Base-by-base conservation (phyloP, 2,797 vertebrate species). In the Linurgus olivaceus region DNA sequence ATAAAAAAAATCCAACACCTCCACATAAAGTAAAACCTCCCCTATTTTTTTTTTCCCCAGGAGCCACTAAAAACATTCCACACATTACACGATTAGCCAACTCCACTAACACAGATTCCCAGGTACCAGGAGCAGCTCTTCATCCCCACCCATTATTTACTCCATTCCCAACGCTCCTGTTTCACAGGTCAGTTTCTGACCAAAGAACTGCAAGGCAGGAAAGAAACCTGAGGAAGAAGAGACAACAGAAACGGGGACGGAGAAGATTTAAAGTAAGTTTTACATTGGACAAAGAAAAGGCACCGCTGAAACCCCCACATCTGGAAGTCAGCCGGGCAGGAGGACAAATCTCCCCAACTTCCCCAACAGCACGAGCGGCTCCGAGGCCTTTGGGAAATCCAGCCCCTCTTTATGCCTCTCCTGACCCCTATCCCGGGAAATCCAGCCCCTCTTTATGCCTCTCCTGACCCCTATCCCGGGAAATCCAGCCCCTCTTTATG, bases 351-450 rank as follows among this genome's bases (percentile, higher is more conserved):
- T 38, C 15, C 40, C 10, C 4, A 8, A 3, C 11, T 4, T 3
- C 9, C 6, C 16, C 5, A 2, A 10, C 37, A 10, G 4, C 20
- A 11, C 26, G 7, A 48, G 25, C 7, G 9, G 21, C 31, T 21
- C 28, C 29, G 18, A 29, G 21, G 4, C 5, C 48, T 15, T 20
- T 3, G 23, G 58, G 19, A 8, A 17, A 33, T 10, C 45, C 65
- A 8, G 21, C 17, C 20, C 54, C 2, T 3, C 25, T 10, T 2
- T 2, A 0, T 1, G 13, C 28, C 23, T 4, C 23, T 38, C 13
- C 61, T 9, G 11, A 4, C 38, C 26, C 44, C 16, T 26, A 7
- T 5, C 18, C 25, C 20, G 17, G 66, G 33, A 10, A 20, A 52
- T 20, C 44, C 51, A 52, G 51, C 50, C 11, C 51, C 51, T 51